Conservation (phyloP, 2,797 vertebrate species). For the Cossypha dichroa region DNA sequence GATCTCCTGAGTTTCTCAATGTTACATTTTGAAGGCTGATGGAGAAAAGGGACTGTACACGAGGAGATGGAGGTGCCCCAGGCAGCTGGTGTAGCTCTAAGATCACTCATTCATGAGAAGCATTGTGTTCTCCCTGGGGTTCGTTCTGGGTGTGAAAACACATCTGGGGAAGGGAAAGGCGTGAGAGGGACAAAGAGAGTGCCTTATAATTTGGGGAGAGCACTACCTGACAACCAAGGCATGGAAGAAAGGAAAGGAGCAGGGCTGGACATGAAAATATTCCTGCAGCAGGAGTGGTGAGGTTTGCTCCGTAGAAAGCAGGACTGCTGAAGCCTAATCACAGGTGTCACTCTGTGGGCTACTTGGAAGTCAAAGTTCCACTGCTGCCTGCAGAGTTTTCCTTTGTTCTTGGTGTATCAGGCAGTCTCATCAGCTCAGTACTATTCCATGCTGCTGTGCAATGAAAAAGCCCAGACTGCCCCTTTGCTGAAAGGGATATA, state of each 20-base stretch:
- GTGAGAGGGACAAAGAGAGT: neutral
- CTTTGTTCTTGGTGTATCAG: neutral
- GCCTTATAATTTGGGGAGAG: neutral
- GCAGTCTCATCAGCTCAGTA: neutral
- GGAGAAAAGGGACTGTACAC: neutral
- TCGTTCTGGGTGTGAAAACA: neutral
- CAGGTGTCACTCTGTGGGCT: neutral
- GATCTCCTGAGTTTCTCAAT: neutral
- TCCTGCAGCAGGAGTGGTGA: neutral
- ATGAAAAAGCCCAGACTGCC: neutral
- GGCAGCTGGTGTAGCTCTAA: neutral
- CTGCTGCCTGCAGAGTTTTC: neutral
- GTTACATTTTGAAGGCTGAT: neutral
- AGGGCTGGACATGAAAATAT: neutral
- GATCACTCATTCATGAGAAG: neutral
- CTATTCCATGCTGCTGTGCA: neutral
- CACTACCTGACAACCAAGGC: too few relatives aligned
- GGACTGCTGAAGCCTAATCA: neutral
- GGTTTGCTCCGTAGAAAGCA: neutral
- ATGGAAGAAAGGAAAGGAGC: too few relatives aligned
- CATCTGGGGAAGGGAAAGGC: neutral
- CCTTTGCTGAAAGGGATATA: neutral
- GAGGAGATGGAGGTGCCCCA: neutral
- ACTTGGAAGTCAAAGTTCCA: rapidly evolving
- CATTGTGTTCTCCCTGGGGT: neutral